Conservation (phyloP, 92 coral and sea anemone genomes). For the Metridium senile region DNA sequence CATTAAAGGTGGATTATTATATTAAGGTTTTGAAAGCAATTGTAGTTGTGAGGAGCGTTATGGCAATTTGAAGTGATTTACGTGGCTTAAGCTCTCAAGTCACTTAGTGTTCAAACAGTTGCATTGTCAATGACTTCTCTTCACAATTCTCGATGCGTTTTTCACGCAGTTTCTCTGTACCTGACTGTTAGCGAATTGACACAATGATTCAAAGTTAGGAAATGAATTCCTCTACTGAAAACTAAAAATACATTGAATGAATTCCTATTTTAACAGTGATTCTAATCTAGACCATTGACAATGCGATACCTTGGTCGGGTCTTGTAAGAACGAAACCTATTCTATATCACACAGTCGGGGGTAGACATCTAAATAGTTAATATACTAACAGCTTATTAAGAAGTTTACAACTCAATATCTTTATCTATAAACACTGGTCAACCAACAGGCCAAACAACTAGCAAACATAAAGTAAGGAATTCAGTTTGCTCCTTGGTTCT, state of each 20-base stretch:
- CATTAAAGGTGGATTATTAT: neutral
- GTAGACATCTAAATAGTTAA: conserved; percentile 21
- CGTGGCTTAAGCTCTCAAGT: neutral
- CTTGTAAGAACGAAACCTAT: neutral
- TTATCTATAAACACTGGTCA: neutral
- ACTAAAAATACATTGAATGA: too few relatives aligned
- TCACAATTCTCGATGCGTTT: too few relatives aligned
- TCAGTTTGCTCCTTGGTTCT: neutral
- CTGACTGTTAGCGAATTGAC: too few relatives aligned
- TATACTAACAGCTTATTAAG: neutral
- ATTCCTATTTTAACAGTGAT: neutral
- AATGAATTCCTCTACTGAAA: neutral
- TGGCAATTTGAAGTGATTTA: neutral
- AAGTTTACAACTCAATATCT: neutral
- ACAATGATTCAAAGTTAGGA: too few relatives aligned
- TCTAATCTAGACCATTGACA: neutral
- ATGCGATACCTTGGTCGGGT: too few relatives aligned
- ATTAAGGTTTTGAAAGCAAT: conserved; percentile 17
- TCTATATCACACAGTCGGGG: conserved; percentile 22
- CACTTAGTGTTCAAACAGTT: neutral
- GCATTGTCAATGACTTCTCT: neutral
- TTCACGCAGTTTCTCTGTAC: too few relatives aligned
- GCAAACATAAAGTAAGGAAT: too few relatives aligned
- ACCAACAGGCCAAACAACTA: conserved; percentile 14
- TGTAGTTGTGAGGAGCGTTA: conserved; percentile 1